These are phyloP conservation scores for Sminthurides bifidus DNA, from an alignment of 1,140 invertebrate genomes.

Conservation along the genomic window DNA sequence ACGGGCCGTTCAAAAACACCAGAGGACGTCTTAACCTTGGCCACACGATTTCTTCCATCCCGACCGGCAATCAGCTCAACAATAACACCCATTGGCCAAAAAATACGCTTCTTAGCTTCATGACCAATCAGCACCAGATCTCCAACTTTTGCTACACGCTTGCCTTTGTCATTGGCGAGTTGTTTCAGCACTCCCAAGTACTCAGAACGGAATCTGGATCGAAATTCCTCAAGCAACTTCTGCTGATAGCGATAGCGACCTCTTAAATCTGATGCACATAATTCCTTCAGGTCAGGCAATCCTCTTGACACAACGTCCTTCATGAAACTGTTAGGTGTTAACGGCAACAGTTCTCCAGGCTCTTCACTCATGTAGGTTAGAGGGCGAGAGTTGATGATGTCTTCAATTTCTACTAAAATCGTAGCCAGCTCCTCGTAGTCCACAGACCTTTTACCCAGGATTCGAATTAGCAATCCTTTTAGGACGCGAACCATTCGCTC, in stretches of 20 bases:
- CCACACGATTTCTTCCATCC: no score
- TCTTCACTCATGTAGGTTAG: conserved; percentile 32
- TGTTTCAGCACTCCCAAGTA: no score
- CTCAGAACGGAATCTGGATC: no score
- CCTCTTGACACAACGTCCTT: background rate
- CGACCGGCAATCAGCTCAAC: no score
- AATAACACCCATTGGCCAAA: no score
- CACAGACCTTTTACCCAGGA: conserved; percentile 33
- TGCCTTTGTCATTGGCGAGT: no score
- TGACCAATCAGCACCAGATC: no score
- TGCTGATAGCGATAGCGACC: background rate
- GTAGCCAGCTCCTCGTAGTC: conserved; percentile 35
- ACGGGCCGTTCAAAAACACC: no score
- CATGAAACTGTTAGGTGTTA: conserved; percentile 33
- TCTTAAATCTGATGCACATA: background rate
- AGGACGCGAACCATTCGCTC: conserved; percentile 37
- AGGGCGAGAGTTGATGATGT: conserved; percentile 32
- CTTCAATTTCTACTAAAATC: conserved; percentile 10
- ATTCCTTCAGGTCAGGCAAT: conserved; percentile 4
- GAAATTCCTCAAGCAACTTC: background rate
- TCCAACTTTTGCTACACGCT: no score
- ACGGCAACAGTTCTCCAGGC: conserved; percentile 22
- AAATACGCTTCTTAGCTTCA: no score
- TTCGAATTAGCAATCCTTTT: conserved; percentile 33
- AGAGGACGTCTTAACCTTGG: no score